phyloP scores from a whole-genome alignment of 2,888 invertebrate genomes.

The Glomeris marginata region DNA sequence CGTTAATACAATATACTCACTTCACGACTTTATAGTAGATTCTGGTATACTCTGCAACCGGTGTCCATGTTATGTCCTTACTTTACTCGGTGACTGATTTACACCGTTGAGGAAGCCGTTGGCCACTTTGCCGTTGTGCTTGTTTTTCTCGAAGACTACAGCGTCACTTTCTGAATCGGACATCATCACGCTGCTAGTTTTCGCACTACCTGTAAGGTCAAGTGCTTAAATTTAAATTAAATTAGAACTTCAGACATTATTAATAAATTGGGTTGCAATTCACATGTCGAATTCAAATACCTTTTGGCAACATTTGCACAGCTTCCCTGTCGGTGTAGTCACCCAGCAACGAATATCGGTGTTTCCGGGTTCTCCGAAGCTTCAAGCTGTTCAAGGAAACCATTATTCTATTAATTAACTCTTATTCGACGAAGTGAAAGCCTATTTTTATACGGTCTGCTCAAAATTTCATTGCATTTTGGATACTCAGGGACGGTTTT shows the following conservation, averaged over 20 bases:
- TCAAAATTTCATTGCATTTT: slow-evolving; percentile 1
- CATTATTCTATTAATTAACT: neutral
- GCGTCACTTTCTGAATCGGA: slow-evolving; percentile 16
- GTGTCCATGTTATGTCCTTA: slow-evolving; percentile 6
- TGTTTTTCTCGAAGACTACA: slow-evolving; percentile 13
- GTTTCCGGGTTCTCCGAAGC: slow-evolving; percentile 23
- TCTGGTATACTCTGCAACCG: neutral
- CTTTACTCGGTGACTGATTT: slow-evolving; percentile 5
- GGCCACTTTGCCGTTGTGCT: neutral
- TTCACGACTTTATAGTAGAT: no score
- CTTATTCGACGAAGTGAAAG: no score
- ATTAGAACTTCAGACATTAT: neutral
- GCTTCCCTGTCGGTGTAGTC: slow-evolving; percentile 23
- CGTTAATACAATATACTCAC: no score
- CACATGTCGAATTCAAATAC: neutral
- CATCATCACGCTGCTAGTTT: slow-evolving; percentile 14
- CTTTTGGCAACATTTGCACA: slow-evolving; percentile 9
- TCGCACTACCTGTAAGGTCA: slow-evolving; percentile 3
- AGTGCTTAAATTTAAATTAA: neutral
- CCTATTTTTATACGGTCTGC: no score
- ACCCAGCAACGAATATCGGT: slow-evolving; percentile 27
- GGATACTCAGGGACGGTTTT: neutral
- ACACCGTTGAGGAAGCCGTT: slow-evolving; percentile 4
- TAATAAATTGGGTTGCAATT: neutral
- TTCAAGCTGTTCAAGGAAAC: slow-evolving; percentile 9